These are phyloP conservation scores for Scaptomyza polygonia DNA, from an alignment of 2,888 invertebrate genomes.

Conservation along the genomic window DNA sequence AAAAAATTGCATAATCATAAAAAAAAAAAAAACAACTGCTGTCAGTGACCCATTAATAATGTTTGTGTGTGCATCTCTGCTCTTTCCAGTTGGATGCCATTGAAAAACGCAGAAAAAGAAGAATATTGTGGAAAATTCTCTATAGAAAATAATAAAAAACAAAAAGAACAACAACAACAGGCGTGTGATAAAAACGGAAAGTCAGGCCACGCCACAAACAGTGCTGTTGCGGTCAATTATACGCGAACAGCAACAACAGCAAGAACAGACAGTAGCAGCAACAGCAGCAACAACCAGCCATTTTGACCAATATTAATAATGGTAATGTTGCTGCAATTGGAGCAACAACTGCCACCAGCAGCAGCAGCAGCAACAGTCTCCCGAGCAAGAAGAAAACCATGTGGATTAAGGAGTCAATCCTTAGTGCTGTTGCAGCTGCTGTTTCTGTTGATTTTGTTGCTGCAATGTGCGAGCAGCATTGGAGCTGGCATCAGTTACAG, in stretches of 20 bases:
- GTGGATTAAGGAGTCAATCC: constrained; percentile 13
- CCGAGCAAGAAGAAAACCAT: constrained; percentile 56
- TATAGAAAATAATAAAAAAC: constrained; percentile 3
- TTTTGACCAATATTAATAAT: constrained; percentile 81
- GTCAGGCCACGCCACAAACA: constrained; percentile 61
- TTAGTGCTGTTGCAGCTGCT: constrained; percentile 30
- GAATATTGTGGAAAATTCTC: constrained; percentile 27
- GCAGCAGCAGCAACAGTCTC: constrained; percentile 48
- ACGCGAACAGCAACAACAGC: constrained; percentile 32
- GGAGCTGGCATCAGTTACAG: constrained; percentile 64
- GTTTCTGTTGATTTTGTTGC: constrained; percentile 58
- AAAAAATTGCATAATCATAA: not conserved
- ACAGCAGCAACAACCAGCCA: constrained; percentile 54
- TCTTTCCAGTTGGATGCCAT: constrained; percentile 56
- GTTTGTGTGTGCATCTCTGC: constrained; percentile 14
- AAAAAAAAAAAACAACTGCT: not conserved
- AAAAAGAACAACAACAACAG: constrained; percentile 2
- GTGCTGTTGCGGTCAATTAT: constrained; percentile 64
- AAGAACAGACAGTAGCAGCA: constrained; percentile 32
- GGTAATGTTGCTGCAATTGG: constrained; percentile 83
- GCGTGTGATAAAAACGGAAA: constrained; percentile 26
- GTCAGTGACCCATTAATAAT: constrained; percentile 13
- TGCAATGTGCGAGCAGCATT: constrained; percentile 70
- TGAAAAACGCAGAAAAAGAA: constrained; percentile 14
- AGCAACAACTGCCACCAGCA: constrained; percentile 74